Evolutionary conservation across 1,140 invertebrate genomes (phyloP).

Genomic region (Penaeus japonicus): DNA sequence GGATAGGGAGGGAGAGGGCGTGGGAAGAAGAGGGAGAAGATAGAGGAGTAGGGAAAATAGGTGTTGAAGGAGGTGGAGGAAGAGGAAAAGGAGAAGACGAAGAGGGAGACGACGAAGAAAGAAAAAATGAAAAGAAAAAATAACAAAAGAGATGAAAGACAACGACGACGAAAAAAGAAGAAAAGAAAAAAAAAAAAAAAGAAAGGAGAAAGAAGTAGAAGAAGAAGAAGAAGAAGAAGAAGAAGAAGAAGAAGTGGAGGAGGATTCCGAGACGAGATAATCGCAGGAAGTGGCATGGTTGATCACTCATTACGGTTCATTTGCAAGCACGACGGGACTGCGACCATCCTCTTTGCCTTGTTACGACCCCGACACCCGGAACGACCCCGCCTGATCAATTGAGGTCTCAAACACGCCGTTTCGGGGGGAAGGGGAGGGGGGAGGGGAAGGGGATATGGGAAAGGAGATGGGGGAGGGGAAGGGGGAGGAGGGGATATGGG

Average conservation of each 20-base stretch:
- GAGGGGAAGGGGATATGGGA: too few species aligned
- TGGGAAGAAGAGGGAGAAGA: neutral
- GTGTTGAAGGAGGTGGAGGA: too few species aligned
- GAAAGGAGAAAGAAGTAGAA: slow-evolving; percentile 50
- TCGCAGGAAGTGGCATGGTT: slow-evolving; percentile 31
- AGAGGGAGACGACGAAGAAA: too few species aligned
- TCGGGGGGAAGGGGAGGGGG: neutral
- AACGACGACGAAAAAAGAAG: too few species aligned
- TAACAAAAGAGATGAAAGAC: neutral
- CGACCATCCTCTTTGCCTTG: neutral
- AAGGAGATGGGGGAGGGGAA: neutral
- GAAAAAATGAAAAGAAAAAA: neutral
- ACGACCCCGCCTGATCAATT: slow-evolving; percentile 21
- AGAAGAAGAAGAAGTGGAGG: slow-evolving; percentile 29
- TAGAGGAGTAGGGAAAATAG: too few species aligned
- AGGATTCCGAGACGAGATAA: neutral
- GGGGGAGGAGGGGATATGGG: too few species aligned
- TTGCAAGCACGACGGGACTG: slow-evolving; percentile 16
- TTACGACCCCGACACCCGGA: slow-evolving; percentile 26
- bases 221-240: slow-evolving; percentile 56
- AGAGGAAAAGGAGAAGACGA: too few species aligned
- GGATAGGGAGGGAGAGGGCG: neutral
- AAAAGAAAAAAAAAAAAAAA: neutral
- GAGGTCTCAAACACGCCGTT: neutral
- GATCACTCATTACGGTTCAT: slow-evolving; percentile 45